Evolutionary conservation across 2,888 invertebrate species (phyloP).

Genomic region (Cephus spinipes): DNA sequence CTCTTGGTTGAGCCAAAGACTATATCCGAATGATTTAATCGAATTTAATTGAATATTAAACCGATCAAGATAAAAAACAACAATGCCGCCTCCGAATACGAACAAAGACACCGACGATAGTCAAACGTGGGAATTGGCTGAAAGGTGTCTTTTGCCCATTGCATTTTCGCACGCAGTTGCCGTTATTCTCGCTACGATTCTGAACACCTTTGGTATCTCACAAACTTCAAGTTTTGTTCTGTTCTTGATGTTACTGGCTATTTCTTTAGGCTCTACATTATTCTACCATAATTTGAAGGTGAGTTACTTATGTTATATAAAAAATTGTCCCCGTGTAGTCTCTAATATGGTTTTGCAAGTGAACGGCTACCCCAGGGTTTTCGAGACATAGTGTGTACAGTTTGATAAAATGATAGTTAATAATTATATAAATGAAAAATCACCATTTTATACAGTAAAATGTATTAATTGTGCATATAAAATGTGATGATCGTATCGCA

Average conservation of each 20-base stretch:
- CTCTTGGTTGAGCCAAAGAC: constrained; percentile 35
- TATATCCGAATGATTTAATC: constrained; percentile 31
- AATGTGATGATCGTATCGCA: not conserved
- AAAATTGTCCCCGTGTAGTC: not conserved
- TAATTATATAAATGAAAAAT: not conserved
- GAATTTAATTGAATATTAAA: constrained; percentile 35
- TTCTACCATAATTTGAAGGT: constrained; percentile 90
- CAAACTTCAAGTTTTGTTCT: constrained; percentile 82
- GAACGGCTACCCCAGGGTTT: not conserved
- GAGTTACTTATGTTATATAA: constrained; percentile 52
- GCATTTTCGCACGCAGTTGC: constrained; percentile 85
- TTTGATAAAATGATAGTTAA: not conserved
- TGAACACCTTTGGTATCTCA: constrained; percentile 80
- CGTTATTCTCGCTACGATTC: constrained; percentile 77
- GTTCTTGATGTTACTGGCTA: constrained; percentile 79
- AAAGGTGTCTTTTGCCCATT: constrained; percentile 81
- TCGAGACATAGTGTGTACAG: constrained; percentile 10
- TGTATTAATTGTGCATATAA: not conserved
- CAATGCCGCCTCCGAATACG: constrained; percentile 51
- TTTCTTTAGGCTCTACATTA: constrained; percentile 80
- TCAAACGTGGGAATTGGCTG: constrained; percentile 73
- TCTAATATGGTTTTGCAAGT: not conserved
- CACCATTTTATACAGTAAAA: not conserved
- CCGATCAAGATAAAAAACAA: constrained; percentile 22
- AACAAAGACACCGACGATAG: constrained; percentile 61